Evolutionary conservation across 2,113 vertebrate species (phyloP), one percentile per base, ranked within the genome.

Genomic region (Neopipo cinnamomea): DNA sequence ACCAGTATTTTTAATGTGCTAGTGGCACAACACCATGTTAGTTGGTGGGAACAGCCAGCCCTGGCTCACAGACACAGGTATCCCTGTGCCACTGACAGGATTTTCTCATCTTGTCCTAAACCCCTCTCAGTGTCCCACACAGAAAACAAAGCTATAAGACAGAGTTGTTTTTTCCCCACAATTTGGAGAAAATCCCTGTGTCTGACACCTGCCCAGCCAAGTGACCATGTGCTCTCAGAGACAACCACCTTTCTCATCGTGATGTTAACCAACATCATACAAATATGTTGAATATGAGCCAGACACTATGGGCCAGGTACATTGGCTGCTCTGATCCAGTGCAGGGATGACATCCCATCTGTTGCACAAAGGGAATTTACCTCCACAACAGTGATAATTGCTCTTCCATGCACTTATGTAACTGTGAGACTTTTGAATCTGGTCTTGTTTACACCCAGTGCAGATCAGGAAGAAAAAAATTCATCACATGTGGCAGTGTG

Each of bases 391-490:
- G 80, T 28, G 44, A 58, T 93, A 88, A 92, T 72, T 81, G 89
- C 89, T 94, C 85, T 82, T 74, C 6, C 2, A 62, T 53, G 68
- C 76, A 41, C 91, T 96, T 95, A 96, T 63, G 61, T 91, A 89
- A 96, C 79, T 37, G 76, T 2, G 53, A 93, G 83, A 66, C 37
- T 91, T 89, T 65, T 79, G 30, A 75, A 73, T 87, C 62, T 80
- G 73, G 13, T 73, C 56, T 88, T 95, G 89, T 90, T 94, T 95
- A 94, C 82, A 81, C 12, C 75, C 80, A 49, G 42, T 47, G 73
- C 74, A 91, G 91, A 95, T 92, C 91, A 92, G 89, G 93, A 95
- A 92, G 86, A 91, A 87, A 95, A 95, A 66, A 81, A 85, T 84
- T 21, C 62, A 89, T 89, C 86, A 41, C 84, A 86, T 93, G 73